Percentiles rank a stretch among this genome's conserved stretches.
phyloP scores from a whole-genome alignment of 2,113 vertebrate species.

The Oxygymnocypris stewartii region DNA sequence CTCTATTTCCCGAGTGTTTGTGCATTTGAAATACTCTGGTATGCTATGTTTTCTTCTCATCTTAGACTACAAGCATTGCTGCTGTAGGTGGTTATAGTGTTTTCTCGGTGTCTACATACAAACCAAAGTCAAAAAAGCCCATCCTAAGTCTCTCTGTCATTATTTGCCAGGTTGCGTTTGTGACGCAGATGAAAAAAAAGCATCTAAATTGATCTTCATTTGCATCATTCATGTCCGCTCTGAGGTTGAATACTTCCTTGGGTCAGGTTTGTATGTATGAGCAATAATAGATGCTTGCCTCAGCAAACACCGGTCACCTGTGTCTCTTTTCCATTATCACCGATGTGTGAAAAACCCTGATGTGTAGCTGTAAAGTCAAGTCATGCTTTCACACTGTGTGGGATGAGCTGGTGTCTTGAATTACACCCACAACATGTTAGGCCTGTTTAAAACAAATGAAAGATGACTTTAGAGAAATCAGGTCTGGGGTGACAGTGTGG shows the following conservation, averaged over 20 bases:
- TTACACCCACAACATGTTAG: conserved; percentile 13
- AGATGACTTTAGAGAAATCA: neutral
- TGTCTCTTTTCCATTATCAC: neutral
- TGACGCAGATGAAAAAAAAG: neutral
- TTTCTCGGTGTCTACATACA: neutral
- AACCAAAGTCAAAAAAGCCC: neutral
- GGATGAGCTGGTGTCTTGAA: neutral
- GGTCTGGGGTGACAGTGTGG: neutral
- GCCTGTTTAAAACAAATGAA: neutral
- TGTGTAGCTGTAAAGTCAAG: conserved; percentile 1
- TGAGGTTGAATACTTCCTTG: neutral
- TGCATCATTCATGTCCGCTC: neutral
- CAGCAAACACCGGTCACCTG: neutral
- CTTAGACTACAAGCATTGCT: neutral
- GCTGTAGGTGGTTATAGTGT: neutral
- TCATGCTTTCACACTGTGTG: neutral
- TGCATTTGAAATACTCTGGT: conserved; percentile 1
- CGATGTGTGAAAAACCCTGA: neutral
- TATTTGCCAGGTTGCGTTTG: neutral
- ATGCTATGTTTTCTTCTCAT: neutral
- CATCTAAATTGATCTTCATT: neutral
- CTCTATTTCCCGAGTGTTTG: conserved; percentile 7
- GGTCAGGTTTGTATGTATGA: neutral
- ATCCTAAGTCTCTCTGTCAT: neutral
- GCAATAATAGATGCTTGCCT: neutral